These are phyloP conservation scores for Rotaria sp. DNA, from an alignment of 2,888 invertebrate genomes.

Conservation along the genomic window DNA sequence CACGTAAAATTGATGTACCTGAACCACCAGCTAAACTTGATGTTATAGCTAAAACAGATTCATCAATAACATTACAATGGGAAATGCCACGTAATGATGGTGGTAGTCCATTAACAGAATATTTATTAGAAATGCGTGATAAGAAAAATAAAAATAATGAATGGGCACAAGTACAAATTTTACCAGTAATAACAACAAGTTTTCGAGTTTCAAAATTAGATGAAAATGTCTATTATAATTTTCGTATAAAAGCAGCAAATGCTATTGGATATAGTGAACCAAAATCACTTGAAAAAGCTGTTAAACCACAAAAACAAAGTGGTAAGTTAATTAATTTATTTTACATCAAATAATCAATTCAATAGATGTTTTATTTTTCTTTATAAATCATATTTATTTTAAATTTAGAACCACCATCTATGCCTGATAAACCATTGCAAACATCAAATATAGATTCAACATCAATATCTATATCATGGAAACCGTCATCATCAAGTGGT, in stretches of 20 bases:
- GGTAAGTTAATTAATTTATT: not conserved
- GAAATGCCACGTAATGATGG: slow-evolving; percentile 29
- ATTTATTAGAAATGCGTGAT: slow-evolving; percentile 32
- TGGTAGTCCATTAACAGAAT: slow-evolving; percentile 33
- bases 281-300: slow-evolving; percentile 30
- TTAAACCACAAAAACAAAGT: slow-evolving; percentile 31
- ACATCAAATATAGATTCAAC: slow-evolving; percentile 11
- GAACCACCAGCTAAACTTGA: slow-evolving; percentile 33
- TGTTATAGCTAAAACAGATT: slow-evolving; percentile 25
- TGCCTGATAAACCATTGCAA: slow-evolving; percentile 42
- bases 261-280: slow-evolving; percentile 32
- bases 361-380: too few species aligned
- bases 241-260: slow-evolving; percentile 36
- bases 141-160: not conserved
- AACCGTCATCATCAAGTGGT: slow-evolving; percentile 24
- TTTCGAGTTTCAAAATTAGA: slow-evolving; percentile 31
- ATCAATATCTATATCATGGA: slow-evolving; percentile 30
- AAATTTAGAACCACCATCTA: slow-evolving; percentile 39
- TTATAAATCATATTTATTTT: not conserved
- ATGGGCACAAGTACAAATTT: slow-evolving; percentile 29
- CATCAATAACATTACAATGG: slow-evolving; percentile 35
- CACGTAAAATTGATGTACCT: slow-evolving; percentile 28
- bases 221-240: slow-evolving; percentile 32
- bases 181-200: slow-evolving; percentile 30
- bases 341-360: too few species aligned